phyloP scores from a whole-genome alignment of 2,797 vertebrate genomes.

The Knipowitschia caucasica region DNA sequence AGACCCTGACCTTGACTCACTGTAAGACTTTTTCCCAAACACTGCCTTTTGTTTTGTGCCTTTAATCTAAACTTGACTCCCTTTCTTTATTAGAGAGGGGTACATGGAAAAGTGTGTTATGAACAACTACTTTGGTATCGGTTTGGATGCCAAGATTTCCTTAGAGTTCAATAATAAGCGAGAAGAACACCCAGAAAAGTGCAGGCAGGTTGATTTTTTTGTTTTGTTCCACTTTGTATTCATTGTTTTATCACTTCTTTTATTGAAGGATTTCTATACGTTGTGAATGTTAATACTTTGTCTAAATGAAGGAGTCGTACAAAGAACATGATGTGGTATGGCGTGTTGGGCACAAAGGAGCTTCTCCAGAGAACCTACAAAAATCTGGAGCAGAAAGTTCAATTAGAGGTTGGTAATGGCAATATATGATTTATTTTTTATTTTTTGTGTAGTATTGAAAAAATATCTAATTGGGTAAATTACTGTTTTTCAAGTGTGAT shows the following conservation, averaged over 20 bases:
- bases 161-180: constrained; percentile 98
- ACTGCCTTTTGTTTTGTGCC: background rate
- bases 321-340: constrained; percentile 99
- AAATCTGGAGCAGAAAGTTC: constrained; percentile 97
- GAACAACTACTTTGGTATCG: constrained; percentile 99
- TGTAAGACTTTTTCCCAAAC: constrained; percentile 77
- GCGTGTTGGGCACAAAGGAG: constrained; percentile 94
- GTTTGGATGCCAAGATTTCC: constrained; percentile 97
- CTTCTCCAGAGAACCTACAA: constrained; percentile 96
- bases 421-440: background rate
- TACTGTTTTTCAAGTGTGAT: constrained; percentile 80
- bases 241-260: background rate
- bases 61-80: too few species aligned
- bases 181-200: constrained; percentile 97
- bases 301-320: constrained; percentile 85
- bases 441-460: background rate
- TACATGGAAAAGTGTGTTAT: constrained; percentile 98
- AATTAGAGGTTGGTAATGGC: constrained; percentile 88
- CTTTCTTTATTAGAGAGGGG: constrained; percentile 80
- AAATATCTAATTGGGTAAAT: background rate
- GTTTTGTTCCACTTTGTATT: background rate
- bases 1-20: constrained; percentile 92
- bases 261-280: background rate
- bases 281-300: background rate
- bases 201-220: constrained; percentile 78